These are phyloP conservation scores for Xylocopa sonorina DNA, from an alignment of 1,140 invertebrate genomes.

Conservation along the genomic window DNA sequence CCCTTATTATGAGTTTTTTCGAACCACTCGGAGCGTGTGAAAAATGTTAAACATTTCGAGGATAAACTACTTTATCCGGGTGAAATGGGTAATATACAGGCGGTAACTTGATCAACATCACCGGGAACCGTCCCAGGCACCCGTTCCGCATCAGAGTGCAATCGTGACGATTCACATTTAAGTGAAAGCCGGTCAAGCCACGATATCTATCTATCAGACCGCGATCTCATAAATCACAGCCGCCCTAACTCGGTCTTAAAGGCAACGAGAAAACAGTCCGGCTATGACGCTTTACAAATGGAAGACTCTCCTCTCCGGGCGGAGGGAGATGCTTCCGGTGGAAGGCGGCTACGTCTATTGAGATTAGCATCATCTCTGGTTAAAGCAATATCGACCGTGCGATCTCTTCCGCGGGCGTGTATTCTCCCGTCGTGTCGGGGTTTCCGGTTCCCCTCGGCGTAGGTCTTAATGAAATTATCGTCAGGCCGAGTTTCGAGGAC, in stretches of 20 bases:
- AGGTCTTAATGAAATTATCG: constrained; percentile 79
- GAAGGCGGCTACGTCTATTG: constrained; percentile 38
- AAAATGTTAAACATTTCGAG: too few relatives aligned
- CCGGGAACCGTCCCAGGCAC: background rate
- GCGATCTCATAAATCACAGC: constrained; percentile 32
- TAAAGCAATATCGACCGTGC: constrained; percentile 64
- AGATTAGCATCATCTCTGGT: constrained; percentile 66
- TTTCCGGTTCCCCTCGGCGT: too few relatives aligned
- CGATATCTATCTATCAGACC: constrained; percentile 37
- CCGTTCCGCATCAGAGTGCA: background rate
- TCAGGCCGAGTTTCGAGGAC: constrained; percentile 75
- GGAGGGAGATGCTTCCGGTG: constrained; percentile 25
- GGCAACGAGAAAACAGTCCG: constrained; percentile 19
- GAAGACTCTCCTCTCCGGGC: constrained; percentile 23
- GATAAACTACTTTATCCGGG: too few relatives aligned
- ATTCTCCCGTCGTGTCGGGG: constrained; percentile 24
- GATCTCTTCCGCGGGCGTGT: constrained; percentile 30
- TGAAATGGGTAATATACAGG: too few relatives aligned
- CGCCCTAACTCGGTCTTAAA: constrained; percentile 7
- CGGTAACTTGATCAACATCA: too few relatives aligned
- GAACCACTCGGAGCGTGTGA: too few relatives aligned
- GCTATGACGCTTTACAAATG: constrained; percentile 45
- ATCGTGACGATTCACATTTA: background rate
- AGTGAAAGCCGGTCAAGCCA: constrained; percentile 2
- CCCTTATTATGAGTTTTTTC: too few relatives aligned